phyloP scores from a whole-genome alignment of 2,797 vertebrate genomes.

The Toxotes lorentzi region DNA sequence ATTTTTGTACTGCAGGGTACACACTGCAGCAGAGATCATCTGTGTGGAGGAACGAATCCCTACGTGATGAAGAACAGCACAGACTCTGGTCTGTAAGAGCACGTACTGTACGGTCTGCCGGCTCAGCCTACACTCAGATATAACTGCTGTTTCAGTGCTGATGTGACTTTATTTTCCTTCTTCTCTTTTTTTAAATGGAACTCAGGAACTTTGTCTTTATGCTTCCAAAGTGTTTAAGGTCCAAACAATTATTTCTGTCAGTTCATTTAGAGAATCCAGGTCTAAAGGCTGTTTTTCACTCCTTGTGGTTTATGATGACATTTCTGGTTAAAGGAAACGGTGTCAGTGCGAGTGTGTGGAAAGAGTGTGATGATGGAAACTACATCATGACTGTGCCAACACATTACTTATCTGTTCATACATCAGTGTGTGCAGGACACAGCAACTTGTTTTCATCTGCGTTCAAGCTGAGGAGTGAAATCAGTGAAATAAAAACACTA shows the following conservation, averaged over 20 bases:
- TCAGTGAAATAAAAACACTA: no score
- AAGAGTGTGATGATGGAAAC: slow-evolving; percentile 15
- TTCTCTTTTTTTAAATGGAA: not conserved
- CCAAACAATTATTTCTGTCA: not conserved
- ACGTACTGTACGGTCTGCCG: not conserved
- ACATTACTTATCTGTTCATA: not conserved
- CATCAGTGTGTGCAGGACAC: not conserved
- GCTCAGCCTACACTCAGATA: not conserved
- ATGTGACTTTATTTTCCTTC: not conserved
- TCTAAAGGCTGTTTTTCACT: no score
- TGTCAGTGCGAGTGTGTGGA: slow-evolving; percentile 10
- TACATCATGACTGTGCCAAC: not conserved
- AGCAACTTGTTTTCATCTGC: not conserved
- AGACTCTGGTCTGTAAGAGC: not conserved
- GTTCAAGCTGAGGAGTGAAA: not conserved
- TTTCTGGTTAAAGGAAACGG: not conserved
- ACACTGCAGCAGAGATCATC: not conserved
- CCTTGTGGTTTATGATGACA: not conserved
- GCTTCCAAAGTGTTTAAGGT: not conserved
- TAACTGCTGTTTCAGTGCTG: not conserved
- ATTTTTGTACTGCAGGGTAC: not conserved
- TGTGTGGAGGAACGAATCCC: not conserved
- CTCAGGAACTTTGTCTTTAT: not conserved
- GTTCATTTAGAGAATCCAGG: no score
- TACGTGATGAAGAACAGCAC: not conserved